Base-by-base conservation (phyloP, 2,113 vertebrate genomes). In the Lepidothrix coronata region DNA sequence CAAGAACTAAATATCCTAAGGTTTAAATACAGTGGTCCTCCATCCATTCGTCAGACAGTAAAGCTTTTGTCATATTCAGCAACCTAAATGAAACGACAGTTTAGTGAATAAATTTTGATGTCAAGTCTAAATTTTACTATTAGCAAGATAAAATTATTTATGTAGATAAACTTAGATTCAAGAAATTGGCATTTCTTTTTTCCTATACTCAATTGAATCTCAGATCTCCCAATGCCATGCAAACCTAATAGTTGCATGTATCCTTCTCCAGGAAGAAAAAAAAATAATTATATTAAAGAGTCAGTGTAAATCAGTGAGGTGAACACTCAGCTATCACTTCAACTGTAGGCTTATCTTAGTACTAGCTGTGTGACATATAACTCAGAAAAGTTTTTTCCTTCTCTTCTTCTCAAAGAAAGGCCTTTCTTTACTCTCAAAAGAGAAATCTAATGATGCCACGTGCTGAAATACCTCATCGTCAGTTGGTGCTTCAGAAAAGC, bases 301-400 rank as follows among this genome's bases (percentile, higher is more conserved):
- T 75, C 94, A 95, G 93, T 17, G 14, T 88, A 93, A 96, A 97
- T 97, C 94, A 95, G 86, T 89, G 89, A 96, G 84, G 44, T 74
- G 70, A 98, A 85, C 81, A 96, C 74, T 54, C 93, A 87, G 96
- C 72, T 90, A 89, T 83, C 51, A 86, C 67, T 93, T 57, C 19
- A 91, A 44, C 91, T 90, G 51, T 8, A 97, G 89, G 97, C 94
- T 98, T 98, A 98, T 96, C 98, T 96, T 89, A 95, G 86, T 95
- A 95, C 86, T 39, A 81, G 87, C 63, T 93, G 75, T 31, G 54
- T 93, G 97, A 96, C 14, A 2, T 18, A 8, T 25, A 73, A 46
- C 18, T 35, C 27, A 25, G 10, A 21, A 66, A 89, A 72, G 95
- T 96, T 97, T 92, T 92, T 95, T 97, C 95, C 96, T 85, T 41